Percentiles rank a stretch among this genome's conserved stretches.
These are phyloP conservation scores for Cordilura impudica DNA, from an alignment of 2,888 invertebrate species.

Conservation along the genomic window DNA sequence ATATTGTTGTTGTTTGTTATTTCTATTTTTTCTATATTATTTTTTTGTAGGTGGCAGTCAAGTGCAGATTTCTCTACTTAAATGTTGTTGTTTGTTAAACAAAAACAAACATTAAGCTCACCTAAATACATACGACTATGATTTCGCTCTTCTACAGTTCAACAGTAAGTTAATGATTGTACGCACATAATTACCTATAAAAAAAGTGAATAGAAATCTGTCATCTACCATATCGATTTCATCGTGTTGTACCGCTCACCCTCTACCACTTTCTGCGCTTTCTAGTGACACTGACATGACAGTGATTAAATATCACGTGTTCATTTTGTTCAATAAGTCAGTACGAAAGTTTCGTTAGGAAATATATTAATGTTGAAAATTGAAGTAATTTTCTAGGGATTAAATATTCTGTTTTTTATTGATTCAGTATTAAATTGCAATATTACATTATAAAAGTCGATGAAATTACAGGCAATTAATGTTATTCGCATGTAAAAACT, in stretches of 20 bases:
- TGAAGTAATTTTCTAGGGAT: slow-evolving; percentile 15
- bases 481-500: too few species aligned
- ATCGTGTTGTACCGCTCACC: slow-evolving; percentile 29
- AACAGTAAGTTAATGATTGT: slow-evolving; percentile 44
- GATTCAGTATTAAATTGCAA: slow-evolving; percentile 48
- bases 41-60: slow-evolving; percentile 56
- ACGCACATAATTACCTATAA: slow-evolving; percentile 51
- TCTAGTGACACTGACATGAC: slow-evolving; percentile 61
- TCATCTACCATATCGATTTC: slow-evolving; percentile 61
- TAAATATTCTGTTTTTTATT: slow-evolving; percentile 30
- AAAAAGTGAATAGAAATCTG: slow-evolving; percentile 40
- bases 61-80: slow-evolving; percentile 50
- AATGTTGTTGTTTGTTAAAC: slow-evolving; percentile 46
- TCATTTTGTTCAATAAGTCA: slow-evolving; percentile 1
- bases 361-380: slow-evolving; percentile 1
- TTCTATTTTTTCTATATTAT: slow-evolving; percentile 16
- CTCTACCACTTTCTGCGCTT: slow-evolving; percentile 23
- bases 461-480: not conserved
- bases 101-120: slow-evolving; percentile 54
- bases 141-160: not conserved
- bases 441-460: slow-evolving; percentile 17
- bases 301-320: slow-evolving; percentile 63
- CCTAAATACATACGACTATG: slow-evolving; percentile 43
- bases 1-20: slow-evolving; percentile 6
- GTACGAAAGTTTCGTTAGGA: slow-evolving; percentile 1